Base-by-base conservation (phyloP, 2,888 invertebrate genomes). In the Drosophila ezoana region DNA sequence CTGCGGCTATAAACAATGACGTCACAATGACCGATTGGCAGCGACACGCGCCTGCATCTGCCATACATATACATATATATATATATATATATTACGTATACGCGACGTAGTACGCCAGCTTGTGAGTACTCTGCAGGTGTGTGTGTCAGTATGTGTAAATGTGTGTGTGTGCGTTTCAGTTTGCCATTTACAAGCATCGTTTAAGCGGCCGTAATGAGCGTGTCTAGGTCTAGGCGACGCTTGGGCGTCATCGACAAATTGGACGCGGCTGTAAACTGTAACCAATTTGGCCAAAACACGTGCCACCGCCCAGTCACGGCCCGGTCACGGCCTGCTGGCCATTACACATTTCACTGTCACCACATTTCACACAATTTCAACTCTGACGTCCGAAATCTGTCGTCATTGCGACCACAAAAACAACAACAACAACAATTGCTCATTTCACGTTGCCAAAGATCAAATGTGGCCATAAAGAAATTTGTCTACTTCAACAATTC, bases 1-100 rank as follows among this genome's bases (percentile, higher is more conserved):
- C 56, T 49, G 37, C 59, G 69, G 66, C 72, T 61, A 66, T 61
- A 76, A 86, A 77, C 79, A 77, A 71, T 85, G 85, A 85, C 85
- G 85, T 85, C 85, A 85, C 72, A 23, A 71, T 52, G 72, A 64
- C 49, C 64, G 71, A 70, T 71, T 72, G 72, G 53, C 57, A 69
- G 70, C 66, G 75, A 78, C 77, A 72, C 76, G 76, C 71, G 79
- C 45, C 61, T 57, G 75, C 78, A 73, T 43, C 64, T 62, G 63
- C 52, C 58, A 14, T 10, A 59, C 16, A 48, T 18, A 63, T 63
- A 23, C 1, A 28, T 23, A 8, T 8, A 23, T 23, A 23, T 23
- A 6, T 23, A 23, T 61, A 18, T 13, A 45, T 16, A 48, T 18
- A 63, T 63, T 79, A 87, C 88, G 88, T 85, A 85, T 86, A 88